Conservation (phyloP, 2,888 invertebrate species). For the Pseudococcus jackbeardsleyi region DNA sequence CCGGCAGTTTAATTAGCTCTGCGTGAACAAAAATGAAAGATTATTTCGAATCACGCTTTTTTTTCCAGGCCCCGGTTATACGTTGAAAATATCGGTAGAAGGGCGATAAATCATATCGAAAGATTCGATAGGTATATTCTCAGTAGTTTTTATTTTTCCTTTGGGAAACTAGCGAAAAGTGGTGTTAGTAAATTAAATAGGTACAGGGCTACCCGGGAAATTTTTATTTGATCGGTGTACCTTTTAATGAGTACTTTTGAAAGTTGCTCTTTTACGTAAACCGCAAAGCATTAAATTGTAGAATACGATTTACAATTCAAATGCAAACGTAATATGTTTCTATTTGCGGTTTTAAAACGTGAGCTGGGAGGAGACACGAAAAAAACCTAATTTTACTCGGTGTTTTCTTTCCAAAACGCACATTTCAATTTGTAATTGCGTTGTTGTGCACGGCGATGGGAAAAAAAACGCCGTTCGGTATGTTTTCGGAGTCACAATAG, state of each 20-base stretch:
- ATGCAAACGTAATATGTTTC: conserved; percentile 31
- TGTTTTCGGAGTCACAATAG: conserved; percentile 28
- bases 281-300: conserved; percentile 21
- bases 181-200: background rate
- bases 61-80: background rate
- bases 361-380: background rate
- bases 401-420: conserved; percentile 28
- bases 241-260: conserved; percentile 28
- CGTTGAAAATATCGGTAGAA: background rate
- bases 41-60: background rate
- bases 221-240: conserved; percentile 1
- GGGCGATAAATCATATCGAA: background rate
- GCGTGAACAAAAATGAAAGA: conserved; percentile 1
- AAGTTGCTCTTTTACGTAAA: background rate
- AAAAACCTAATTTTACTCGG: conserved; percentile 23
- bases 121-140: background rate
- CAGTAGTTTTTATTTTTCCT: background rate
- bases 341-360: conserved; percentile 8
- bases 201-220: background rate
- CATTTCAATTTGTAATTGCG: conserved; percentile 48
- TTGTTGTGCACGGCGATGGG: background rate
- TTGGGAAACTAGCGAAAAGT: background rate
- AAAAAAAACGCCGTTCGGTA: background rate
- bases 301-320: conserved; percentile 44
- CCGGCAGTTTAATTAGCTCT: background rate